phyloP scores from a whole-genome alignment of 2,888 invertebrate species.

The Andrena flavipes region DNA sequence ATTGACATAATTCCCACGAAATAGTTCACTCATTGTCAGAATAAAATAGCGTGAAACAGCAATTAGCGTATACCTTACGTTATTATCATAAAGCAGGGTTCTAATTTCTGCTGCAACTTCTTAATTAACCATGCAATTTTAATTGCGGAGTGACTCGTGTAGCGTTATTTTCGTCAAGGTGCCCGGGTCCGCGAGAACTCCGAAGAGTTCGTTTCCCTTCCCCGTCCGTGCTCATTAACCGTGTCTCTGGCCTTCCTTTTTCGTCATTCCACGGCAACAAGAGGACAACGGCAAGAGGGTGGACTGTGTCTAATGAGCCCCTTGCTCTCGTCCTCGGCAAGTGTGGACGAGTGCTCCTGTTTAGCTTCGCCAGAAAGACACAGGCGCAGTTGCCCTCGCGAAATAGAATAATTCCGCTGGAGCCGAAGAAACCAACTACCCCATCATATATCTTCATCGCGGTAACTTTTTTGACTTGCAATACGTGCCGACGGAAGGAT shows the following conservation, averaged over 20 bases:
- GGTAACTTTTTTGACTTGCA: neutral
- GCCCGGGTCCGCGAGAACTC: neutral
- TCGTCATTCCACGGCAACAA: slow-evolving; percentile 30
- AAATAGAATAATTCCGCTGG: slow-evolving; percentile 28
- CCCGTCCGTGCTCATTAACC: slow-evolving; percentile 55
- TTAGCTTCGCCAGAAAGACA: slow-evolving; percentile 47
- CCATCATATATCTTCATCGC: neutral
- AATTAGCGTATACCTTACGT: neutral
- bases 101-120: neutral
- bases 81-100: neutral
- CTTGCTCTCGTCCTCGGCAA: slow-evolving; percentile 58
- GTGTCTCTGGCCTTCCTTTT: slow-evolving; percentile 30
- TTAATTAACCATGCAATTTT: slow-evolving; percentile 6
- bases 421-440: neutral
- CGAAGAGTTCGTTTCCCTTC: slow-evolving; percentile 20
- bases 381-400: slow-evolving; percentile 26
- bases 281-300: slow-evolving; percentile 41
- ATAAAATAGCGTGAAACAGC: neutral
- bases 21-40: too few species aligned
- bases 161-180: neutral
- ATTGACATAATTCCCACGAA: too few species aligned
- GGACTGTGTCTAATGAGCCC: slow-evolving; percentile 68
- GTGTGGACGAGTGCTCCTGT: slow-evolving; percentile 60
- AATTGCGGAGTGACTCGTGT: neutral
- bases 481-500: neutral